phyloP scores from a whole-genome alignment of 2,888 invertebrate genomes.

The Oegoconia quadripuncta region DNA sequence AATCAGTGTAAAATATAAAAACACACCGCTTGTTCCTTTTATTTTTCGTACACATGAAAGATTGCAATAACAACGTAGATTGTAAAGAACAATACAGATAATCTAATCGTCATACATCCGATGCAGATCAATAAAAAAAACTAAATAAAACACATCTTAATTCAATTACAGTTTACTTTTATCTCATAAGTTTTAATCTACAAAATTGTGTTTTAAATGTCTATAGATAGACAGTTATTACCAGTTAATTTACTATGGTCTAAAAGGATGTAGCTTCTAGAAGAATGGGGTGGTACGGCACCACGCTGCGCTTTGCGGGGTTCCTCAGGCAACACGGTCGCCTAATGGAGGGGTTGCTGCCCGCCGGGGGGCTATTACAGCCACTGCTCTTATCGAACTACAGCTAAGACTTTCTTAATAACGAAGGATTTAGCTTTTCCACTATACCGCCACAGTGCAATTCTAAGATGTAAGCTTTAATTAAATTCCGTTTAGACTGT shows the following conservation, averaged over 20 bases:
- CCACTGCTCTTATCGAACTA: constrained; percentile 56
- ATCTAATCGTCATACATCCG: too few relatives aligned
- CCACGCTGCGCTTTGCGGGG: constrained; percentile 64
- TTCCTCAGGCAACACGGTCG: constrained; percentile 49
- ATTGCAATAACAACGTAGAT: too few relatives aligned
- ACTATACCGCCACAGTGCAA: constrained; percentile 28
- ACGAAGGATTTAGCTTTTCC: constrained; percentile 42
- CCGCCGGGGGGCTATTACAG: constrained; percentile 57
- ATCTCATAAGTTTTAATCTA: constrained; percentile 19
- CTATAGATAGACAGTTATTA: constrained; percentile 19
- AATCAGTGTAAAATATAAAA: constrained; percentile 13
- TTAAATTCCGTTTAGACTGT: constrained; percentile 33
- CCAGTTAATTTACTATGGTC: constrained; percentile 40
- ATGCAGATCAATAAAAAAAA: too few relatives aligned
- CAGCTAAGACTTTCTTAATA: constrained; percentile 57
- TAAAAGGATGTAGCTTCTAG: constrained; percentile 33
- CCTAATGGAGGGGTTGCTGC: constrained; percentile 59
- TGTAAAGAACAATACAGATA: too few relatives aligned
- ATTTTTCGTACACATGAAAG: too few relatives aligned
- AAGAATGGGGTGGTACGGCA: constrained; percentile 29
- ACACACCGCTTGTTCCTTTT: too few relatives aligned
- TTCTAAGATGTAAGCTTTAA: constrained; percentile 6
- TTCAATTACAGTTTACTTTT: not conserved
- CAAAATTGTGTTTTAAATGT: constrained; percentile 16
- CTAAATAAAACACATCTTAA: too few relatives aligned